Base-by-base conservation (phyloP, 2,797 vertebrate species). In the Onychomys torridus region DNA sequence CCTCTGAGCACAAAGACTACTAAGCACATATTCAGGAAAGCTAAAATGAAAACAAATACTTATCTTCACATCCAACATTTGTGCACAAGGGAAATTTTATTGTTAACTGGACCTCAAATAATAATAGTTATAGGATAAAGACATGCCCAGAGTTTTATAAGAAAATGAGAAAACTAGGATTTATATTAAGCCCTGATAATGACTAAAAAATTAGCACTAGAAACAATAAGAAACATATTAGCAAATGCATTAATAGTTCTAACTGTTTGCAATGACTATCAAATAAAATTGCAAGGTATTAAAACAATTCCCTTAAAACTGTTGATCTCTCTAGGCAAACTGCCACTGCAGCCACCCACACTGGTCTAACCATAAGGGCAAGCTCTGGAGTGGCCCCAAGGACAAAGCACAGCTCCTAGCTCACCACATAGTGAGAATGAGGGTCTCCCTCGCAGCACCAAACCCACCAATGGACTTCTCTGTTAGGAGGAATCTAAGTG, bases 291-390 rank as follows among this genome's bases (percentile, higher is more conserved):
- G 37, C 37, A 93, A 94, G 34, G 27, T 90, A 61, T 71, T 96
- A 93, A 90, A 92, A 63, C 40, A 88, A 93, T 96, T 85, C 86
- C 6, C 73, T 89, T 89, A 73, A 82, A 94, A 76, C 79, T 86
- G 23, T 8, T 65, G 46, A 81, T 83, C 94, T 94, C 55, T 82
- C 76, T 75, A 88, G 27, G 46, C 77, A 59, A 93, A 90, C n/a
- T 40, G 78, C 67, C 49, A 29, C 34, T 82, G n/a, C 0, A 65
- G 61, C 88, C 91, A 90, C 4, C 52, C 14, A 77, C 13, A 55
- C 14, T 49, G 52, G 93, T 34, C 10, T 93, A 16, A n/a, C 40
- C 59, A 43, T 88, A 61, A 85, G 4, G 46, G 16, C 1, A 2
- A 32, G 55, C 46, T 37, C 52, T 5, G 1, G 2, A 16, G 40